These are phyloP conservation scores for Ditula angustiorana DNA, from an alignment of 2,888 invertebrate genomes.

Conservation along the genomic window DNA sequence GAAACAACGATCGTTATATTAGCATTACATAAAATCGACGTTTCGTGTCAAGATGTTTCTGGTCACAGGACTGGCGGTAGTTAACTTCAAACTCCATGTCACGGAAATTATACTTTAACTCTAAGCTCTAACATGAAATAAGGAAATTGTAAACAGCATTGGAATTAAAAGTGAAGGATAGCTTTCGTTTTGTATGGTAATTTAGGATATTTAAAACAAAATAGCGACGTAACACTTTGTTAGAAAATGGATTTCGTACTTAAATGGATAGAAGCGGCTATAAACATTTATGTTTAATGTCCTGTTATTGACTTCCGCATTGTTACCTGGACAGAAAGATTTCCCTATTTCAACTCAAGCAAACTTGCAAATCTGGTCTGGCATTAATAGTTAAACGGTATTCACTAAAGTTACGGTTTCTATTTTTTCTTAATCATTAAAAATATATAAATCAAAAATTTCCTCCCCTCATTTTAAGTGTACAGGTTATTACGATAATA, in stretches of 20 bases:
- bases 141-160: background rate
- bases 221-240: background rate
- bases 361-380: too few relatives aligned
- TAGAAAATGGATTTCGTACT: background rate
- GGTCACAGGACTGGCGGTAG: conserved; percentile 10
- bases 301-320: background rate
- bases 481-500: too few relatives aligned
- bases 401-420: too few relatives aligned
- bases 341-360: too few relatives aligned
- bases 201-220: background rate
- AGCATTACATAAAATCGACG: conserved; percentile 38
- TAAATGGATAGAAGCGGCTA: background rate
- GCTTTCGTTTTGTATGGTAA: background rate
- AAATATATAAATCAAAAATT: too few relatives aligned
- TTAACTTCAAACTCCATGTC: conserved; percentile 14
- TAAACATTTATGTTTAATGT: background rate
- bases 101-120: conserved; percentile 36
- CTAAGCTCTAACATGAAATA: conserved; percentile 1
- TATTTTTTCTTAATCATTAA: too few relatives aligned
- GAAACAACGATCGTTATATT: conserved; percentile 26
- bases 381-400: too few relatives aligned
- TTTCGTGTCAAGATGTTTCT: conserved; percentile 35
- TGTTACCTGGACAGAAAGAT: background rate
- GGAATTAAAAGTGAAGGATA: background rate
- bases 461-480: too few relatives aligned